Evolutionary conservation across 2,888 invertebrate species (phyloP).

Genomic region (Crepidodera aurea): DNA sequence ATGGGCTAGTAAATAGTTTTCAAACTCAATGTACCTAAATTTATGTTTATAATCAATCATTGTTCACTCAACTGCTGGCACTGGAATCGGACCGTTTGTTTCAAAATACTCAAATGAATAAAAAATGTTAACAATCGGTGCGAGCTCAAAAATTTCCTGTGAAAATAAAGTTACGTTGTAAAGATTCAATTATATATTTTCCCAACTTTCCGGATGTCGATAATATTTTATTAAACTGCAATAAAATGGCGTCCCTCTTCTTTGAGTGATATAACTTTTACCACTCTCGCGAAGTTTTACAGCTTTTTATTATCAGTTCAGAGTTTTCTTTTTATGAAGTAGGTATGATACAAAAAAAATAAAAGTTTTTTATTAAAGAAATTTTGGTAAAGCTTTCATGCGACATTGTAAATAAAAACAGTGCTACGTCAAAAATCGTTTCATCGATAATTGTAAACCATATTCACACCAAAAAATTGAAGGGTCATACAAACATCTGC

Average conservation of each 20-base stretch:
- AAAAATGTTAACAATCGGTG: no score
- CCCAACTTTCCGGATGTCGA: constrained; percentile 30
- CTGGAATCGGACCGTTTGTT: no score
- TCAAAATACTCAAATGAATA: no score
- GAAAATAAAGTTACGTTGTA: constrained; percentile 13
- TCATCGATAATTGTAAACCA: not conserved
- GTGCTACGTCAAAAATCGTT: not conserved
- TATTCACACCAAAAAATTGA: not conserved
- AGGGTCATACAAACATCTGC: constrained; percentile 6
- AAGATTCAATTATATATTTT: constrained; percentile 35
- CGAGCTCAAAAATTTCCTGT: no score
- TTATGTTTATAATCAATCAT: no score
- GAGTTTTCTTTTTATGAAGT: constrained; percentile 28
- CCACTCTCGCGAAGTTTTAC: constrained; percentile 32
- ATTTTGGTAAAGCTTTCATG: no score
- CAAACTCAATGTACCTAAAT: no score
- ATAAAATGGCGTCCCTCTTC: constrained; percentile 43
- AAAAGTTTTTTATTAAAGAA: no score
- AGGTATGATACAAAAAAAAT: not conserved
- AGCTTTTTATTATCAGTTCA: constrained; percentile 43
- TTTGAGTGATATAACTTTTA: constrained; percentile 35
- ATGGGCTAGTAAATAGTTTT: no score
- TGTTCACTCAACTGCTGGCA: no score
- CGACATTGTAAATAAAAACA: no score
- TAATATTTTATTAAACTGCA: constrained; percentile 49